A percentile compares a stretch with the other conserved stretches of the same genome.
These are phyloP conservation scores for Salvelinus sp. DNA, from an alignment of 2,113 vertebrate species.

Conservation along the genomic window DNA sequence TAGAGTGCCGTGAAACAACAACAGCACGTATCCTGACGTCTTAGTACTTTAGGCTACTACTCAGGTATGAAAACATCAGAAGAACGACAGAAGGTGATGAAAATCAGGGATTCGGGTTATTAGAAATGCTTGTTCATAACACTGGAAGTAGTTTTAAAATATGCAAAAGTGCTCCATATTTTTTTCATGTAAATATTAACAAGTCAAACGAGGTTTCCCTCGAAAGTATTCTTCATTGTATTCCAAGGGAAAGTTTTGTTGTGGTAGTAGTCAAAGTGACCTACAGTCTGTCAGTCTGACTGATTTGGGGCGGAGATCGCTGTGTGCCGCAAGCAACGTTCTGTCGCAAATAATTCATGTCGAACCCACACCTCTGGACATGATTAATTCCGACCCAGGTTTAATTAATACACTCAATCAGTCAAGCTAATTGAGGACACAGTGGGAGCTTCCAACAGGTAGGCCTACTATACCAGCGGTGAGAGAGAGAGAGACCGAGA, in stretches of 20 bases:
- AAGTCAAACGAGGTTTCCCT: background rate
- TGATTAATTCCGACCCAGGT: slow-evolving; percentile 48
- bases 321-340: slow-evolving; percentile 12
- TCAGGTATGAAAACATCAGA: no score
- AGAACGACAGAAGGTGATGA: no score
- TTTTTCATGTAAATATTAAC: background rate
- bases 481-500: no score
- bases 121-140: no score
- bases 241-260: background rate
- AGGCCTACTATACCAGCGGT: background rate
- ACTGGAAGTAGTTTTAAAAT: background rate
- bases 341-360: slow-evolving; percentile 41
- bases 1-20: no score
- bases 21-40: no score
- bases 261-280: background rate
- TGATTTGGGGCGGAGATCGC: slow-evolving; percentile 3
- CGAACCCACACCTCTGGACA: slow-evolving; percentile 22
- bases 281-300: background rate
- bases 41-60: no score
- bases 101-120: no score
- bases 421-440: slow-evolving; percentile 54
- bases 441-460: slow-evolving; percentile 31
- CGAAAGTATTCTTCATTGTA: background rate
- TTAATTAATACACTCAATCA: slow-evolving; percentile 57
- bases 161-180: background rate